Base-by-base conservation (phyloP, 2,113 vertebrate genomes). In the Cavia porcellus region DNA sequence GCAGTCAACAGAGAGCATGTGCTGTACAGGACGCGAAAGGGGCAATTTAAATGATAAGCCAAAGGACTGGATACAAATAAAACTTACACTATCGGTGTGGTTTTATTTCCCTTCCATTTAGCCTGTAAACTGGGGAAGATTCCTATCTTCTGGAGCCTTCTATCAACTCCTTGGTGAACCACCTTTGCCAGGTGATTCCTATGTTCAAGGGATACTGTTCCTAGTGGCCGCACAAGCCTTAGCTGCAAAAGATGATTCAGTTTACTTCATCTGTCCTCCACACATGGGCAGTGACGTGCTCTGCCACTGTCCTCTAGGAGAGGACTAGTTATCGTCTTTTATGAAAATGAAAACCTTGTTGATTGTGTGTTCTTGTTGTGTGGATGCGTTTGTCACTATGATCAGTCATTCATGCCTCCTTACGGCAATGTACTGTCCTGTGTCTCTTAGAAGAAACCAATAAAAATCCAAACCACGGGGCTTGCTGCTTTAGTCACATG, bases 111-210 rank as follows among this genome's bases (percentile, higher is more conserved):
- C 24, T 74, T 28, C 52, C n/a, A 12, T 74, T 72, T 74, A 88
- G 86, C 25, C 10, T 20, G 10, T 50, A 42, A 57, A 70, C 22
- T 47, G 66, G 42, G 9, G 99, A 99, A 0, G 98, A 99, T 88
- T 98, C 98, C 13, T 98, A 98, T 7, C 98, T 99, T 96, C 98
- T 99, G 22, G 94, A 99, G 17, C 98, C 99, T 45, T 99, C 99
- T 0, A 98, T 99, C 55, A 98, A 91, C 95, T 99, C 99, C 5
- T 99, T 99, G n/a, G 95, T 99, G 94, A 99, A 99, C 74, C 98
- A 99, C 52, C 98, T 99, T 50, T 96, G 97, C 0, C 50, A 99
- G 2, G n/a, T n/a, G 8, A 7, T n/a, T 15, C 32, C 5, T 15
- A 5, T n/a, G 5, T 68, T 68, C 5, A 2, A n/a, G 66, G 0